Evolutionary conservation across 2,888 invertebrate genomes (phyloP).

Genomic region (Mycalesis mineus): DNA sequence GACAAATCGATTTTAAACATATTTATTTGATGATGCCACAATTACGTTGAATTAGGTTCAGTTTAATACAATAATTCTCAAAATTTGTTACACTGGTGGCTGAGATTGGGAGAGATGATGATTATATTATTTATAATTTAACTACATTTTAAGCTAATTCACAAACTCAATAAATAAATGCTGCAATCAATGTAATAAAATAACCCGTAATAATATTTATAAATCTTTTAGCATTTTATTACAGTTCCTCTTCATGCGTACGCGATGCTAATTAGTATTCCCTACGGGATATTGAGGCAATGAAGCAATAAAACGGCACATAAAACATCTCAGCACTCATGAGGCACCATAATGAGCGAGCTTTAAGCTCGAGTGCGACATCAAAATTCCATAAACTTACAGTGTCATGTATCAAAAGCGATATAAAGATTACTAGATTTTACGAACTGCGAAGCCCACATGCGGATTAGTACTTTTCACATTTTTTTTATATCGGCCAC

Average conservation of each 20-base stretch:
- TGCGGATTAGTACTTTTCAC: no score
- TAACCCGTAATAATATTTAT: not conserved
- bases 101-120: no score
- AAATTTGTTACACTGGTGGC: no score
- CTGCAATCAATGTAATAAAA: not conserved
- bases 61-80: no score
- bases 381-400: slow-evolving; percentile 20
- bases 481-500: no score
- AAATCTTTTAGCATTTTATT: slow-evolving; percentile 11
- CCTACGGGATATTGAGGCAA: slow-evolving; percentile 25
- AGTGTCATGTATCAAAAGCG: slow-evolving; percentile 13
- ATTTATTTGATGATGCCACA: no score
- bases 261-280: slow-evolving; percentile 26
- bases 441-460: no score
- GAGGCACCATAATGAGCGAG: slow-evolving; percentile 22
- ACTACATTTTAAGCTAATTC: no score
- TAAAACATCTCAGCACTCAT: slow-evolving; percentile 29
- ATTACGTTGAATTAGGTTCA: no score
- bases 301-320: slow-evolving; percentile 28
- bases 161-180: slow-evolving; percentile 1
- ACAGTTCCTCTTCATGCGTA: slow-evolving; percentile 13
- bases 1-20: no score
- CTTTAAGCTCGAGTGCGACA: slow-evolving; percentile 23
- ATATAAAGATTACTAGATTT: no score
- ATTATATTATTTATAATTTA: no score